Evolutionary conservation across 1,140 invertebrate genomes (phyloP).

Genomic region (Sesamia nonagrioides): DNA sequence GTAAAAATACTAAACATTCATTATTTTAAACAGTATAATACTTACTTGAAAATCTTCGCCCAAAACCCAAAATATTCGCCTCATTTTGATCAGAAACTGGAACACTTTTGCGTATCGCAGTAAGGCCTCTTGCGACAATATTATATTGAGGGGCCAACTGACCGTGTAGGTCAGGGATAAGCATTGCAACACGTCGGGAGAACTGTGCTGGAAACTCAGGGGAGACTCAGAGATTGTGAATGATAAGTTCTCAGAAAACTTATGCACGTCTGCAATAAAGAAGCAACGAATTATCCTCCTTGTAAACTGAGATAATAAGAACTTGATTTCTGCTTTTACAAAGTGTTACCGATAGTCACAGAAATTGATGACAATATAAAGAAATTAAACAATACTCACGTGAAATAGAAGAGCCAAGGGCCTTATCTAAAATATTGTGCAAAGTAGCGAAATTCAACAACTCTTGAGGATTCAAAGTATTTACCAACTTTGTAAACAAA

Average conservation of each 20-base stretch:
- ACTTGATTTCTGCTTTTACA: too few species aligned
- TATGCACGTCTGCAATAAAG: slow-evolving; percentile 78
- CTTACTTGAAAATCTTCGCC: slow-evolving; percentile 90
- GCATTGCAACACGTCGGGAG: slow-evolving; percentile 90
- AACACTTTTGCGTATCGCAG: slow-evolving; percentile 92
- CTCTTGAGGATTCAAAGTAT: slow-evolving; percentile 89
- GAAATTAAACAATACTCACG: slow-evolving; percentile 67
- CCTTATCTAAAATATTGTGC: slow-evolving; percentile 90
- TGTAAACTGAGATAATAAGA: too few species aligned
- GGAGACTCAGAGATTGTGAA: slow-evolving; percentile 88
- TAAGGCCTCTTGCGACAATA: slow-evolving; percentile 91
- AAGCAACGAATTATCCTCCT: background rate
- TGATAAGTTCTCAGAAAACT: slow-evolving; percentile 88
- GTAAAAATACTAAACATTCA: too few species aligned
- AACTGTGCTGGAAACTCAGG: slow-evolving; percentile 88
- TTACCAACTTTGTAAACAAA: slow-evolving; percentile 90
- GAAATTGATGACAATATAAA: background rate
- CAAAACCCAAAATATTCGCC: slow-evolving; percentile 91
- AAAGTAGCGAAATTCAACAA: slow-evolving; percentile 90
- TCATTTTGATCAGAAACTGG: slow-evolving; percentile 91
- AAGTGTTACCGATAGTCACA: background rate
- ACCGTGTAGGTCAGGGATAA: slow-evolving; percentile 91
- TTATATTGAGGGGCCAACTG: slow-evolving; percentile 93
- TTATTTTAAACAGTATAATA: slow-evolving; percentile 7
- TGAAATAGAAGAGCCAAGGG: slow-evolving; percentile 87